Evolutionary conservation across 1,140 invertebrate species (phyloP).

Genomic region (Sitobion miscanthi): DNA sequence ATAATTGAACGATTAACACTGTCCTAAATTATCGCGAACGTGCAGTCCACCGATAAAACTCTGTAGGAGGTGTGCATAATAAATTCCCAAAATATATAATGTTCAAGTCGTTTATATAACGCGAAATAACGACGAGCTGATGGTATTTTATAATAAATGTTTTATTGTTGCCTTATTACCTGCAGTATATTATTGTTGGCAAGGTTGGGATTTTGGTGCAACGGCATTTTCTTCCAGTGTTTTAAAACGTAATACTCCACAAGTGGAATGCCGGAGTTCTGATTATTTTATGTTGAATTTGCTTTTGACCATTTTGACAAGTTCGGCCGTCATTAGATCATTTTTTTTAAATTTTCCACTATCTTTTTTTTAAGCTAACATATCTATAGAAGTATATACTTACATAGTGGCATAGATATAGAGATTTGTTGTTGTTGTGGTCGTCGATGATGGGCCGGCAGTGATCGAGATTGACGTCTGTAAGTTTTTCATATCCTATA

Average conservation of each 20-base stretch:
- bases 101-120: too few species aligned
- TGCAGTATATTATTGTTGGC: neutral
- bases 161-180: neutral
- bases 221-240: neutral
- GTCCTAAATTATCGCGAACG: too few species aligned
- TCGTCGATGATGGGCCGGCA: neutral
- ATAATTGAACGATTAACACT: neutral
- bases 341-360: too few species aligned
- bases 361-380: too few species aligned
- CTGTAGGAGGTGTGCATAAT: too few species aligned
- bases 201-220: neutral
- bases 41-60: too few species aligned
- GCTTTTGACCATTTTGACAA: neutral
- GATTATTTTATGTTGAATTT: neutral
- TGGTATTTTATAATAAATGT: neutral
- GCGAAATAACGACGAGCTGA: neutral
- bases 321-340: too few species aligned
- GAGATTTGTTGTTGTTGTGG: too few species aligned
- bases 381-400: too few species aligned
- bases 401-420: too few species aligned
- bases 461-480: neutral
- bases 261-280: neutral
- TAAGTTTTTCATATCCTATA: neutral
- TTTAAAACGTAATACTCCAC: neutral
- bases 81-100: too few species aligned